phyloP scores from a whole-genome alignment of 2,797 vertebrate species.

The Falco peregrinus region DNA sequence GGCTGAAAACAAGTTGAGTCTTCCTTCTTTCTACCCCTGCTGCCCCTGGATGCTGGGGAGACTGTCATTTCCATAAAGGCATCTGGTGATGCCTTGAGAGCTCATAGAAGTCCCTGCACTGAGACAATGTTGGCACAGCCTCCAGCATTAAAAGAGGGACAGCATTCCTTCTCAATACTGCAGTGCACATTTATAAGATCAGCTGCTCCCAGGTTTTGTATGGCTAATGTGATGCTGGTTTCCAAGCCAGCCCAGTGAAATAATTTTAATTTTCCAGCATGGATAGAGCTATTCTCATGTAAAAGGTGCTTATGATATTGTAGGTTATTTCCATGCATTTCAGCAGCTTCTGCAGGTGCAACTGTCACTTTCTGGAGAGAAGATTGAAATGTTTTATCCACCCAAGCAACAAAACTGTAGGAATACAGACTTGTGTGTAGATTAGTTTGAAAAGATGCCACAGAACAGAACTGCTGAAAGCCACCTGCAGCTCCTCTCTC shows the following conservation, averaged over 20 bases:
- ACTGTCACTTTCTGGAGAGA: background rate
- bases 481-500: background rate
- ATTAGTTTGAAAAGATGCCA: conserved; percentile 23
- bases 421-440: background rate
- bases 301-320: background rate
- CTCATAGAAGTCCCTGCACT: background rate
- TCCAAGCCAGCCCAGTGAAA: background rate
- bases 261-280: background rate
- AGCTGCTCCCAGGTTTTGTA: background rate
- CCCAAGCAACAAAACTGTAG: background rate
- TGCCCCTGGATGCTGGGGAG: background rate
- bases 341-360: background rate
- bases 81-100: background rate
- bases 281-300: background rate
- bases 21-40: background rate
- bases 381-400: conserved; percentile 23
- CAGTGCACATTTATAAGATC: background rate
- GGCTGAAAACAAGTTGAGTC: background rate
- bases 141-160: background rate
- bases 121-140: background rate
- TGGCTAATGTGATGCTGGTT: background rate
- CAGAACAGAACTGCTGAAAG: conserved; percentile 15
- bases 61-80: background rate
- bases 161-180: background rate
- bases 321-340: background rate